A percentile compares a stretch with the other conserved stretches of the same genome.
Conservation (phyloP, 1,140 invertebrate genomes). For the Neotoxoptera formosana region DNA sequence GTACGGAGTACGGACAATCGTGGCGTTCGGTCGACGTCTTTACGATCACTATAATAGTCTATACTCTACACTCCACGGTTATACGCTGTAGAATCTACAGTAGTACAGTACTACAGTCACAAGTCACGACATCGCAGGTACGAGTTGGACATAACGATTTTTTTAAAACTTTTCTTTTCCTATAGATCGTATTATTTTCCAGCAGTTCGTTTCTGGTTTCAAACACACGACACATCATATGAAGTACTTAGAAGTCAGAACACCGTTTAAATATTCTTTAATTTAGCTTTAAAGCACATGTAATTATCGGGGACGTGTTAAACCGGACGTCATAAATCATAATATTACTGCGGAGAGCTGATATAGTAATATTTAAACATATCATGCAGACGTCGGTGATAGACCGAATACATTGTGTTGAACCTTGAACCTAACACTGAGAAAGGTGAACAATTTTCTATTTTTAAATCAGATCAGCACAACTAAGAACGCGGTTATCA, state of each 20-base stretch:
- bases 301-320: background rate
- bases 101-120: no score
- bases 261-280: no score
- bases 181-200: background rate
- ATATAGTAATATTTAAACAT: background rate
- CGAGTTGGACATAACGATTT: background rate
- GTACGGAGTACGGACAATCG: background rate
- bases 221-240: background rate
- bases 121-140: background rate
- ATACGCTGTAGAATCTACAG: no score
- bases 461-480: background rate
- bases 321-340: background rate
- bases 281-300: no score
- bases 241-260: background rate
- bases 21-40: background rate
- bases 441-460: slow-evolving; percentile 9
- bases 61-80: background rate
- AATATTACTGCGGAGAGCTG: background rate
- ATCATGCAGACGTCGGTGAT: background rate
- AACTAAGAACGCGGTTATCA: background rate
- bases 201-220: background rate
- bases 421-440: background rate
- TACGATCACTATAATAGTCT: background rate
- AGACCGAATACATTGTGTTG: background rate
- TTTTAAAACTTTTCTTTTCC: background rate